Evolutionary conservation across 2,888 invertebrate species (phyloP).

Genomic region (Oxycera nigricornis): DNA sequence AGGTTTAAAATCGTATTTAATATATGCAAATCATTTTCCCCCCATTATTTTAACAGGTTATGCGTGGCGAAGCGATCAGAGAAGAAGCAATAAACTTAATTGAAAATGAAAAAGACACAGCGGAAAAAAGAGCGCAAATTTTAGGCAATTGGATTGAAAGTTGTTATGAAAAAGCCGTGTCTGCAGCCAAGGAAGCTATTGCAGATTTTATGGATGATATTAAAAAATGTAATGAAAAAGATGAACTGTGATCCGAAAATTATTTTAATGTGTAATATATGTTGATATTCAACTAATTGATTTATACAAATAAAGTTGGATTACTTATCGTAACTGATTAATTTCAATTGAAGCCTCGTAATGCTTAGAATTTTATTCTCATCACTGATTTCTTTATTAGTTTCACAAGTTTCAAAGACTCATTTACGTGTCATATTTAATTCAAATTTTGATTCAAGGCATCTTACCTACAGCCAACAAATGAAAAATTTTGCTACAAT

Average conservation of each 20-base stretch:
- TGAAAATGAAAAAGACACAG: background rate
- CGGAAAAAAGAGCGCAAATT: background rate
- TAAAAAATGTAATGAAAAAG: background rate
- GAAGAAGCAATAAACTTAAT: conserved; percentile 6
- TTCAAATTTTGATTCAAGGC: no score
- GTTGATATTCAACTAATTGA: no score
- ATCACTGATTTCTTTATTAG: no score
- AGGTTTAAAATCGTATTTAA: conserved; percentile 5
- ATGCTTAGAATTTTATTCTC: no score
- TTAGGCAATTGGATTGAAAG: background rate
- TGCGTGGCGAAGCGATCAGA: conserved; percentile 20
- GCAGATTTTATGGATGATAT: background rate
- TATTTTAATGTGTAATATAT: no score
- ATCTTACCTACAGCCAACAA: no score
- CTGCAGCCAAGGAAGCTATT: background rate
- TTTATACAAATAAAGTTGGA: no score
- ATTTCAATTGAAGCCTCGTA: no score
- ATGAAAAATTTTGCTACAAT: no score
- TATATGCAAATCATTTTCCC: background rate
- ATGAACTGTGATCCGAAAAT: conserved; percentile 12
- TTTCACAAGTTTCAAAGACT: no score
- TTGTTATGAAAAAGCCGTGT: background rate
- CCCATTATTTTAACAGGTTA: background rate
- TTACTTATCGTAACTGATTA: no score
- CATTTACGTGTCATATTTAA: no score